Evolutionary conservation across 1,140 invertebrate genomes (phyloP), one percentile per base, ranked within the genome.

Genomic region (Drosophila athabasca): DNA sequence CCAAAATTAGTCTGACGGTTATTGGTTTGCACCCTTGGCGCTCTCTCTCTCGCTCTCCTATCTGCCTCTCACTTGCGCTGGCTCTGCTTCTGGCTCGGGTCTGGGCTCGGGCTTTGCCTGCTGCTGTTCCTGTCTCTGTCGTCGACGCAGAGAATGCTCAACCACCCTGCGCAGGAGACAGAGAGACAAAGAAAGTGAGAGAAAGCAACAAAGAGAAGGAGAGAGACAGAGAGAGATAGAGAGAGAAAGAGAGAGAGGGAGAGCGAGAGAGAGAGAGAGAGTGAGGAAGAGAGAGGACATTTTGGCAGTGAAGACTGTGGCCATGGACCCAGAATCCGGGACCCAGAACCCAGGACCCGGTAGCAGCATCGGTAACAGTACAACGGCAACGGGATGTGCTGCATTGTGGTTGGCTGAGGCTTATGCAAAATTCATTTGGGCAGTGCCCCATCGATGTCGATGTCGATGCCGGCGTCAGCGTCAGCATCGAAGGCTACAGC

Each of bases 1-100:
- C 88, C 88, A 79, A 88, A 90, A 90, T 90, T 88, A 90, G 88
- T 88, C 80, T 82, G 88, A 88, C 78, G 85, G 82, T 87, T 87
- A 87, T 88, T 87, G 83, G 83, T 87, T 82, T 88, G 83, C 83
- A 87, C 83, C 83, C 83, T 79, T 76, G 83, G 76, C 55, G 52
- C 53, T 35, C 24, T 26, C 54, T 65, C 46, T 35, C 46, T 29
- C 15, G 17, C 60, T 22, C 68, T 41, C 50, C 52, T 46, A n/a
- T 15, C 76, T 43, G 64, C 8, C 55, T n/a, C 46, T 15, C 41
- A 41, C 50, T 24, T 62, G 45, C 54, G 74, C 26, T 54, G 51
- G 46, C 44, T 62, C 3, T 65, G 62, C 64, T 57, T 44, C 1
- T 68, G 31, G 52, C 48, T 62, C 57, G n/a, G 39, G 31, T 70